phyloP scores from a whole-genome alignment of 2,888 invertebrate species.

The Pseudococcus jackbeardsleyi region DNA sequence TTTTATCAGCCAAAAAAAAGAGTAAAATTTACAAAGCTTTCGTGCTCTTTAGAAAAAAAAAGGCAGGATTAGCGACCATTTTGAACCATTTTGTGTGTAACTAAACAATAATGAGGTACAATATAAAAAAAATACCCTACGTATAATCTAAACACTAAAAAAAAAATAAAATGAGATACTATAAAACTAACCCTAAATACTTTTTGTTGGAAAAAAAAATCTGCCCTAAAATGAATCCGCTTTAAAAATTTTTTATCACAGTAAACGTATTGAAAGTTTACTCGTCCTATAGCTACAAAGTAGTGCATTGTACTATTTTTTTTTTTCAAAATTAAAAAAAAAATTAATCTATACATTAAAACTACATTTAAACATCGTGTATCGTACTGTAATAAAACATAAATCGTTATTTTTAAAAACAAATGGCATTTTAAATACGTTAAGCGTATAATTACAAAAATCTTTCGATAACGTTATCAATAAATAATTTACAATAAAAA shows the following conservation, averaged over 20 bases:
- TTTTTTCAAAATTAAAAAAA: background rate
- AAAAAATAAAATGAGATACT: constrained; percentile 23
- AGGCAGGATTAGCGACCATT: background rate
- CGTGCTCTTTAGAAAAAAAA: background rate
- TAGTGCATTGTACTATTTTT: constrained; percentile 4
- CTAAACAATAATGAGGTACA: constrained; percentile 49
- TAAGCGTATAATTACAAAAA: constrained; percentile 46
- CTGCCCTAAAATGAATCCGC: background rate
- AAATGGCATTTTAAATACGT: constrained; percentile 51
- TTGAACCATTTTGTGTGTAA: background rate
- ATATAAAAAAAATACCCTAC: constrained; percentile 16
- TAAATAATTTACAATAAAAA: constrained; percentile 50
- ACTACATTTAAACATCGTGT: constrained; percentile 8
- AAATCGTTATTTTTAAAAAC: background rate
- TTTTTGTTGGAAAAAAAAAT: background rate
- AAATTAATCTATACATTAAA: constrained; percentile 41
- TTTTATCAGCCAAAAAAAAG: background rate
- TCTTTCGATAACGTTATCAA: constrained; percentile 40
- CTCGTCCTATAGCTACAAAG: constrained; percentile 21
- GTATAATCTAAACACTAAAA: constrained; percentile 36
- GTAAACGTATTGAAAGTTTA: constrained; percentile 51
- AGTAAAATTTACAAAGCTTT: constrained; percentile 4
- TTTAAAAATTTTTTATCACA: constrained; percentile 31
- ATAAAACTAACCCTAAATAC: constrained; percentile 24
- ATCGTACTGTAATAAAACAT: background rate